Base-by-base conservation (phyloP, 2,888 invertebrate species). In the Agrypnus murinus region DNA sequence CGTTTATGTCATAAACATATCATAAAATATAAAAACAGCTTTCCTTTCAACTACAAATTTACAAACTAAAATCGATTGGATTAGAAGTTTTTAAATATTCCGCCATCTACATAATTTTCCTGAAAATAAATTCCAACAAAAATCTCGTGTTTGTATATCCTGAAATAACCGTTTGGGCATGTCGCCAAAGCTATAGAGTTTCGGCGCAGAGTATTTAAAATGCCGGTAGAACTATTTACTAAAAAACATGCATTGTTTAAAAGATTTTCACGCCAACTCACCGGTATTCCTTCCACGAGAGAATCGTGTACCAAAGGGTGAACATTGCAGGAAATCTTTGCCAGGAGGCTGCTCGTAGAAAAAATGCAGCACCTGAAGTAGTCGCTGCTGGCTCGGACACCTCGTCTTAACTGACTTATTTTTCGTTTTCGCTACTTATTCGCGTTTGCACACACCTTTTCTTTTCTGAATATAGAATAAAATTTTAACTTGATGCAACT, bases 271-370 rank as follows among this genome's bases (percentile, higher is more conserved):
- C 57, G 43, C 53, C 58, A 69, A 83, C 85, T 84, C 81, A 86
- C 86, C 81, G 81, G 80, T 85, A 83, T 79, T 85, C 84, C 75
- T 81, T 85, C 80, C 84, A 86, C 58, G 84, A 82, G 66, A 85
- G 77, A 69, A 83, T 78, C 53, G 85, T 78, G 76, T 86, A 85
- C 86, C 86, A 86, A 25, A 86, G 77, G 46, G 85, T 81, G 78
- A 86, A 85, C 85, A 86, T 86, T 73, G 74, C 78, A 55, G 68
- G 64, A 70, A 66, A 53, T 55, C 48, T 66, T 55, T 43, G 63
- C 40, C 31, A 53, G 46, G n/a, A n/a, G 36, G 36, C 50, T 60
- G 36, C 46, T 65, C 40, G n/a, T 19, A 36, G 12, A 64, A 43
- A 68, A 75, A 72, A 68, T 73, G 66, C 72, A 68, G 75, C 71